These are phyloP conservation scores for Urocynchramus pylzowi DNA, from an alignment of 2,113 vertebrate species.

Conservation along the genomic window DNA sequence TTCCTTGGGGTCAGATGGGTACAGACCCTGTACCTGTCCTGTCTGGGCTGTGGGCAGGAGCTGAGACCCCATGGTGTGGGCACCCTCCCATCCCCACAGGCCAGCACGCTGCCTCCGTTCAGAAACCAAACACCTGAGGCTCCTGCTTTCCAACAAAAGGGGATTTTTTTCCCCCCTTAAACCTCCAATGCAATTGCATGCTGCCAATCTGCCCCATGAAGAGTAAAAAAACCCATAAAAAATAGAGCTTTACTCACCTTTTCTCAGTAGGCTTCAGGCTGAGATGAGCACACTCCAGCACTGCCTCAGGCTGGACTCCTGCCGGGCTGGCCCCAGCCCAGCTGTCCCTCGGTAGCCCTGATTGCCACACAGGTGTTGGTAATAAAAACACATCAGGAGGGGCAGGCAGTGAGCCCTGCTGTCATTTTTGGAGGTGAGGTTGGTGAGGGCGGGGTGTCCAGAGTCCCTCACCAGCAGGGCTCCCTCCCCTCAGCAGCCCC, in stretches of 20 bases:
- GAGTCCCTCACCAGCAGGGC: accelerated
- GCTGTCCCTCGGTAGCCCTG: background rate
- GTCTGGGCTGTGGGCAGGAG: background rate
- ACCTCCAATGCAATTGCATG: no score
- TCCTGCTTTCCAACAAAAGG: background rate
- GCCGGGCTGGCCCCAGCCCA: accelerated
- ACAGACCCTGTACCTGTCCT: background rate
- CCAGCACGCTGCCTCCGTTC: accelerated
- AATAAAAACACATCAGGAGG: background rate
- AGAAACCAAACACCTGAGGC: accelerated
- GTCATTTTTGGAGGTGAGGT: background rate
- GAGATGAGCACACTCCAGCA: accelerated
- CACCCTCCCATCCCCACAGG: accelerated
- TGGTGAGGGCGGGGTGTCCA: background rate
- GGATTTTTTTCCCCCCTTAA: accelerated
- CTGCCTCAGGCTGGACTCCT: accelerated
- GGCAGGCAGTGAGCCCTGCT: accelerated
- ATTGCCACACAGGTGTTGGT: background rate
- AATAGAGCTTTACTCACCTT: accelerated
- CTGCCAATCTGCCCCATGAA: accelerated
- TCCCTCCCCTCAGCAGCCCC: background rate
- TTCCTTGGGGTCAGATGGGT: background rate
- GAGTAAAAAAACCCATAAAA: accelerated
- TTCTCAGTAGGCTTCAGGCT: background rate
- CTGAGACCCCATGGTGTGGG: accelerated